Evolutionary conservation across 2,888 invertebrate species (phyloP), one percentile per base, ranked within the genome.

Genomic region (Cheiracanthium punctorium): DNA sequence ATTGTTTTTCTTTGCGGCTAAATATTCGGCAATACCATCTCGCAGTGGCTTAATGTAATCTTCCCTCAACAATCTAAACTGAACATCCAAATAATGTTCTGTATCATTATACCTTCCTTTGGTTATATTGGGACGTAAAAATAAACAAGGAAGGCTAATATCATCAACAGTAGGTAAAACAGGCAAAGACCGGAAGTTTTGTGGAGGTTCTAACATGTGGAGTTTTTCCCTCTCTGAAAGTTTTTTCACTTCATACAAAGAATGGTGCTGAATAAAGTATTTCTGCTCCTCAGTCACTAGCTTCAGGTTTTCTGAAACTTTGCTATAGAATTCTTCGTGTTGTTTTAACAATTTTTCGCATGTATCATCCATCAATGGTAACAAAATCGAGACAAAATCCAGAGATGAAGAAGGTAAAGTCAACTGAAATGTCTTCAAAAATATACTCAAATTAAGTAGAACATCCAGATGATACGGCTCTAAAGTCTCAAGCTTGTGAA

Each of bases 11-110:
- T 82, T 77, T 10, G 82, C 65, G n/a, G 28, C 65, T 88, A 93
- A 90, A 90, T 93, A 94, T 90, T 93, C 92, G 89, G 91, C 91
- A 91, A 95, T 93, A 87, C 95, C 95, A 90, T 94, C 93, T 43
- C 95, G 92, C 30, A 97, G 91, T 0, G 96, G 95, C 24, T 93
- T 93, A 43, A 96, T 93, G 90, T 95, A 96, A 91, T 97, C 97
- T 92, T 97, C 96, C 41, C 96, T 92, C 72, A 97, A 91, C 43
- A 96, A 92, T 48, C 95, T 93, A 90, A 96, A 96, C 89, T 96
- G 96, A n/a, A 95, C 92, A 89, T 95, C 95, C 29, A 97, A 92
- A 90, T 97, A 97, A 90, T 96, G 94, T 69, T 94, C 93, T 0
- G 95, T 92, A 90, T 93, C 93, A 0, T 92, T 90, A 91, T 95